Evolutionary conservation across 2,113 vertebrate genomes (phyloP), one percentile per base, ranked within the genome.

Genomic region (Bostrychus sinensis): DNA sequence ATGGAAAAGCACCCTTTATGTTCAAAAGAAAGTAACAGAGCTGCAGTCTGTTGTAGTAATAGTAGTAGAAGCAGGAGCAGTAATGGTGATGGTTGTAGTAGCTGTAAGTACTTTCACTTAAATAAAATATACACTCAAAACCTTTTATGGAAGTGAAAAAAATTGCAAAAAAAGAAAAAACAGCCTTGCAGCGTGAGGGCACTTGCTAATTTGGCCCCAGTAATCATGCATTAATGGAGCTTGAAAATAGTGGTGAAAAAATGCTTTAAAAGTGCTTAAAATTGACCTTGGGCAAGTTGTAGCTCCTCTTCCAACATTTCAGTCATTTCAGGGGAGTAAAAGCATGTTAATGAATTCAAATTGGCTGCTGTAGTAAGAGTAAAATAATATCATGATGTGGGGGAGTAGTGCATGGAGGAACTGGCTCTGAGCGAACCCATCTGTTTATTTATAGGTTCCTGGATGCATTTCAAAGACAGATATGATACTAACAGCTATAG

Each of bases 371-470:
- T 62, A 54, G 56, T 32, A 39, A 26, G 78, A 77, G 60, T 62
- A 71, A 62, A 25, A 20, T 28, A 73, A 37, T 66, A 45, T 66
- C 51, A 46, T 45, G 66, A 38, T 73, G 63, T 36, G 36, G 38
- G 58, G 53, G 38, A 51, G 55, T 17, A 17, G 66, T 70, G 32
- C 46, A 45, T 59, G 66, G 48, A 65, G 41, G 36, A 78, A 62
- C 56, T 62, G 34, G 62, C 39, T 63, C n/a, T 58, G 53, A 71
- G 60, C 41, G 50, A 76, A 42, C 68, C 57, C 80, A 80, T 75
- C 70, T 70, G 80, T 65, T 56, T 72, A 72, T 85, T 82, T 83
- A 73, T 72, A 64, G 48, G 70, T 22, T 32, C 39, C 43, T 58
- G 68, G 77, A 66, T 41, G 39, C 39, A 22, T 73, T 75, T 67